Percentiles rank a stretch among this genome's conserved stretches.
Evolutionary conservation across 2,113 vertebrate genomes (phyloP).

Genomic region (Lanius ludovicianus): DNA sequence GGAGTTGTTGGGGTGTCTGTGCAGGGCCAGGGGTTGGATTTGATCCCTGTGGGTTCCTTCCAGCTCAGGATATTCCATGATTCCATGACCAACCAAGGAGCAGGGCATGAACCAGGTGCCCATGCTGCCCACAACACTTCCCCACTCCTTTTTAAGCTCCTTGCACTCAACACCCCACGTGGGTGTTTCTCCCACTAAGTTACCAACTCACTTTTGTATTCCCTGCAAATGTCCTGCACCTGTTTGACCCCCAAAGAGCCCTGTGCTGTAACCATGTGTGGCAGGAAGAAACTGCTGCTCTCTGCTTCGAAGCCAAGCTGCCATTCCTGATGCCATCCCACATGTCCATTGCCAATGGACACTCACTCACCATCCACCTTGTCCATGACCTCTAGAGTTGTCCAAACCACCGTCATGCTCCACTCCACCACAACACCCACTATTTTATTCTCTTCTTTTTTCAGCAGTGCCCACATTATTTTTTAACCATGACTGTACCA

Average conservation of each 20-base stretch:
- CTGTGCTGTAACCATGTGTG: fast-evolving
- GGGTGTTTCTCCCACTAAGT: not conserved
- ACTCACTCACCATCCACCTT: not conserved
- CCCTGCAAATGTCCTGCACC: not conserved
- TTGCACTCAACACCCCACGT: not conserved
- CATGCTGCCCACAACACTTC: fast-evolving
- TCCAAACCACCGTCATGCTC: not conserved
- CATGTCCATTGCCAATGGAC: not conserved
- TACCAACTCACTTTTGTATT: not conserved
- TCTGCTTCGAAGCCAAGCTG: not conserved
- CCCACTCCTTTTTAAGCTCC: not conserved
- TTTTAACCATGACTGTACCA: not conserved
- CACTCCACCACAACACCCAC: not conserved
- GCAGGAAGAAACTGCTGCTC: not conserved
- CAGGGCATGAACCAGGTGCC: not conserved
- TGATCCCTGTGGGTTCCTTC: not conserved
- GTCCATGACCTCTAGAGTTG: fast-evolving
- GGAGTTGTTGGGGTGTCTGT: not conserved
- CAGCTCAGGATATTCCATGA: not conserved
- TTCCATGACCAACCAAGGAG: not conserved
- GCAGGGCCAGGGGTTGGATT: not conserved
- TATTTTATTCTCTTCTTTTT: not conserved
- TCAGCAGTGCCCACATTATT: not conserved
- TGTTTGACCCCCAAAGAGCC: not conserved
- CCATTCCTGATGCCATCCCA: not conserved